Evolutionary conservation across 2,797 vertebrate species (phyloP).

Genomic region (Caiman crocodilus): DNA sequence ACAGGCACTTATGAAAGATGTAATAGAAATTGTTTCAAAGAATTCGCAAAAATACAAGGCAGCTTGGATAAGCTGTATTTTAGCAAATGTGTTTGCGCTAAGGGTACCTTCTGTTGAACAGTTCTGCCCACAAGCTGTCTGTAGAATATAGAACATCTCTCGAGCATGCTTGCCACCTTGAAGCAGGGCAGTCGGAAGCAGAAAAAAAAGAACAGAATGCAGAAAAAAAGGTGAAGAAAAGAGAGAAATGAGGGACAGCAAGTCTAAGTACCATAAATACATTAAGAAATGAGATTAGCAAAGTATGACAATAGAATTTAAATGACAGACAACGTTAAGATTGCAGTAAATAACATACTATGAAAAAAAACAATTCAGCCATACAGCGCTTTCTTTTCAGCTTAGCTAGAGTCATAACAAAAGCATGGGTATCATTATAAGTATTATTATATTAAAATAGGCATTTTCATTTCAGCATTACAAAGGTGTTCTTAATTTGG

Average conservation of each 20-base stretch:
- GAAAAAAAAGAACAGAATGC: conserved; percentile 81
- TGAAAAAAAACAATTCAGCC: conserved; percentile 80
- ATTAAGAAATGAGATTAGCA: conserved; percentile 87
- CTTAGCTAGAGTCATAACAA: conserved; percentile 82
- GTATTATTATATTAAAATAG: conserved; percentile 59
- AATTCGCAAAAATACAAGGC: conserved; percentile 74
- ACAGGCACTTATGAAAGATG: conserved; percentile 81
- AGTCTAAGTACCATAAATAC: conserved; percentile 86
- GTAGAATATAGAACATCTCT: conserved; percentile 99
- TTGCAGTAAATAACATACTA: conserved; percentile 84
- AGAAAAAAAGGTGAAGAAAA: conserved; percentile 85
- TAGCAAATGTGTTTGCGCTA: conserved; percentile 87
- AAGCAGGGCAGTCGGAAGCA: conserved; percentile 91
- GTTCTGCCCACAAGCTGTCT: conserved; percentile 98
- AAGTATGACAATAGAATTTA: conserved; percentile 86
- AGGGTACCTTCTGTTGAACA: conserved; percentile 99
- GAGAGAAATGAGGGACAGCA: conserved; percentile 88
- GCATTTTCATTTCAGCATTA: conserved; percentile 71
- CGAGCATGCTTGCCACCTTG: conserved; percentile 97
- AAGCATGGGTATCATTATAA: conserved; percentile 76
- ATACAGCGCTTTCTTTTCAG: conserved; percentile 82
- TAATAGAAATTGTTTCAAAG: conserved; percentile 81
- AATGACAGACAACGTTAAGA: conserved; percentile 85
- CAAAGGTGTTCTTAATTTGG: background rate
- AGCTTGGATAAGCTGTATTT: conserved; percentile 83